A percentile compares a stretch with the other conserved stretches of the same genome.
Evolutionary conservation across 1,140 invertebrate species (phyloP).

Genomic region (Portunus trituberculatus): DNA sequence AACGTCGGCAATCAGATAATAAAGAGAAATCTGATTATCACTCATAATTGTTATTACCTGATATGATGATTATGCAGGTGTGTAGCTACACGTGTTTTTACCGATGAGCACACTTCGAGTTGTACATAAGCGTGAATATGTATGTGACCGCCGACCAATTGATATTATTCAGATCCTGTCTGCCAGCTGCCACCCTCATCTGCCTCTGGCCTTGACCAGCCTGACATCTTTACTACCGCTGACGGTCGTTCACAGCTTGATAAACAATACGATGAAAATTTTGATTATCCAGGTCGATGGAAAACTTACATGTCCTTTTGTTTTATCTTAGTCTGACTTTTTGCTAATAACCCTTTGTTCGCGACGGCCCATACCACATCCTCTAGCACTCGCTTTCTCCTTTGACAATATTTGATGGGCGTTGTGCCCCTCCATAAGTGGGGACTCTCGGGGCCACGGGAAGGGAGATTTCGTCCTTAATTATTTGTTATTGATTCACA

Average conservation of each 20-base stretch:
- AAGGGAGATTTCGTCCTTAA: slow-evolving; percentile 52
- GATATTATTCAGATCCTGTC: slow-evolving; percentile 5
- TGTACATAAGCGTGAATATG: slow-evolving; percentile 3
- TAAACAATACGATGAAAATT: not conserved
- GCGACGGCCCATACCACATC: not conserved
- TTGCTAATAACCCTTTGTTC: not conserved
- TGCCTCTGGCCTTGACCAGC: not conserved
- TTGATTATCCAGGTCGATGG: not conserved
- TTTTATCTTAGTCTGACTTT: not conserved
- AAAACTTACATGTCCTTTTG: not conserved
- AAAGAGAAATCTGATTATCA: not conserved
- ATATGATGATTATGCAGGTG: not conserved
- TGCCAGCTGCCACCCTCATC: not conserved
- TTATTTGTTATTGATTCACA: slow-evolving; percentile 72
- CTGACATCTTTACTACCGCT: not conserved
- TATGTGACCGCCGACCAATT: not conserved
- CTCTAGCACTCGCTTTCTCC: not conserved
- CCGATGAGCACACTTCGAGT: not conserved
- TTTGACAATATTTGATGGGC: not conserved
- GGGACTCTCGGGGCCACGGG: not conserved
- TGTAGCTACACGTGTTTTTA: not conserved
- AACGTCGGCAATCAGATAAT: not conserved
- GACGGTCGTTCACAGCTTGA: not conserved
- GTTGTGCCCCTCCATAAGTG: not conserved
- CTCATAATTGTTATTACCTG: not conserved